These are phyloP conservation scores for Hemiscyllium ocellatum DNA, from an alignment of 2,113 vertebrate genomes.

Conservation along the genomic window DNA sequence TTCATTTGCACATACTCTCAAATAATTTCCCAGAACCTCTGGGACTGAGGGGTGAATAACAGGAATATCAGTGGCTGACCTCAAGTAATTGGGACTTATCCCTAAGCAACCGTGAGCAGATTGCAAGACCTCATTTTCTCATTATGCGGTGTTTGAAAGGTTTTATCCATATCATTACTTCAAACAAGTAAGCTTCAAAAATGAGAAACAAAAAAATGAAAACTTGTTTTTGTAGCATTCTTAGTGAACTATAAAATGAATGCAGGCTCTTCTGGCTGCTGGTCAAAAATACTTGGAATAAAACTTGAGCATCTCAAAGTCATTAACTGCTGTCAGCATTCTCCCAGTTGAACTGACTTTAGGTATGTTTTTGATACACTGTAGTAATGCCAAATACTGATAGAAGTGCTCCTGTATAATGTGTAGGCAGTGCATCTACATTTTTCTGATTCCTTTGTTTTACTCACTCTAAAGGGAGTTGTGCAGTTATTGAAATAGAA, in stretches of 20 bases:
- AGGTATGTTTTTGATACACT: conserved; percentile 14
- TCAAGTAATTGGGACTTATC: conserved; percentile 1
- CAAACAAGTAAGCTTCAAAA: background rate
- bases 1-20: background rate
- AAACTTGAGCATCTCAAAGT: background rate
- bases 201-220: background rate
- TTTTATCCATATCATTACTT: background rate
- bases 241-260: conserved; percentile 18
- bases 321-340: background rate
- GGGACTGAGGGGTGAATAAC: background rate
- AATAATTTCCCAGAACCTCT: background rate
- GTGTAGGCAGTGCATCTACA: too few species aligned
- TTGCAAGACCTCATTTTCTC: background rate
- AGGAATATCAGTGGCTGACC: background rate
- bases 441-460: background rate
- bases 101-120: background rate
- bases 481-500: background rate
- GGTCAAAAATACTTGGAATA: conserved; percentile 23
- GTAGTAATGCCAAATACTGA: background rate
- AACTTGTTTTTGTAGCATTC: conserved; percentile 15
- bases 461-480: background rate
- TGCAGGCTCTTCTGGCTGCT: background rate
- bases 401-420: background rate
- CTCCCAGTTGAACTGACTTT: background rate
- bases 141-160: background rate